phyloP scores from a whole-genome alignment of 2,888 invertebrate species.

The Tethea ocularis region DNA sequence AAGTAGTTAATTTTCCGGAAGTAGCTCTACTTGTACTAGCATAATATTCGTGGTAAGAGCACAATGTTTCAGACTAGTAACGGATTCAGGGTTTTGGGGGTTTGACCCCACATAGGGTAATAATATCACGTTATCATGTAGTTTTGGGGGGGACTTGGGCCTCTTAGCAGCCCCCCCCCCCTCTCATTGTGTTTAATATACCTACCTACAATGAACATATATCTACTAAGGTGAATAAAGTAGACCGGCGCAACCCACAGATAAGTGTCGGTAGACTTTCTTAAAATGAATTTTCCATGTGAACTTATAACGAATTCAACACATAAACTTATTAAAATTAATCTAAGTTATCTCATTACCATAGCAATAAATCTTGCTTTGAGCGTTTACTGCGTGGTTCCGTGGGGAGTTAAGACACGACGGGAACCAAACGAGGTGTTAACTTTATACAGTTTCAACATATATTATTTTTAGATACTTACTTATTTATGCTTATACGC shows the following conservation, averaged over 20 bases:
- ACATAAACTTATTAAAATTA: slow-evolving; percentile 30
- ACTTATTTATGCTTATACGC: not conserved
- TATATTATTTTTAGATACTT: not conserved
- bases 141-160: too few relatives aligned
- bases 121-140: too few relatives aligned
- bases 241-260: not conserved
- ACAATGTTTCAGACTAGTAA: too few relatives aligned
- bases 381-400: not conserved
- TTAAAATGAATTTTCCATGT: not conserved
- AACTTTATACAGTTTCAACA: not conserved
- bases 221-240: too few relatives aligned
- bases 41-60: too few relatives aligned
- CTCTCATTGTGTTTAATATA: too few relatives aligned
- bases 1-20: too few relatives aligned
- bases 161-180: too few relatives aligned
- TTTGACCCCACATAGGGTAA: too few relatives aligned
- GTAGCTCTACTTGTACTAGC: too few relatives aligned
- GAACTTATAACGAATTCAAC: slow-evolving; percentile 12
- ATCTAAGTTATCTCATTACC: slow-evolving; percentile 34
- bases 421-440: slow-evolving; percentile 1
- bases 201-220: not conserved
- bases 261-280: not conserved
- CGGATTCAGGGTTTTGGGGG: too few relatives aligned
- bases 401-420: not conserved
- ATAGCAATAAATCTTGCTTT: slow-evolving; percentile 17